A percentile compares a stretch with the other conserved stretches of the same genome.
These are phyloP conservation scores for Nilaparvata lugens DNA, from an alignment of 1,140 invertebrate species.

Conservation along the genomic window DNA sequence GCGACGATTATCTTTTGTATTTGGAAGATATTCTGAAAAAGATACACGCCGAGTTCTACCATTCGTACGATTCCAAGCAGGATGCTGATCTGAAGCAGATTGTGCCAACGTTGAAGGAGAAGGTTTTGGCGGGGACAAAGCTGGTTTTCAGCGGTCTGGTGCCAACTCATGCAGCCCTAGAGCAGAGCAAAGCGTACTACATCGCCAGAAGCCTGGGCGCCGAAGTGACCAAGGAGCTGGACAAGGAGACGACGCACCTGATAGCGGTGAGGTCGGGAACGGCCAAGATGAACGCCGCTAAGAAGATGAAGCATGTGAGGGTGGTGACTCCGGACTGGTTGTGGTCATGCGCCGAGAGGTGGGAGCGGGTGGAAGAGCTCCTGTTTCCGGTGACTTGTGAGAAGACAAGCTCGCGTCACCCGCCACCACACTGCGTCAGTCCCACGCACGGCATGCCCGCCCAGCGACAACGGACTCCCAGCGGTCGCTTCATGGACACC, in stretches of 20 bases:
- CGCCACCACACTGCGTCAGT: conserved; percentile 73
- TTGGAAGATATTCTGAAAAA: conserved; percentile 82
- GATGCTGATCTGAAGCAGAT: conserved; percentile 71
- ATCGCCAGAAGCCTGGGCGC: conserved; percentile 82
- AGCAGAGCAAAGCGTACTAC: conserved; percentile 62
- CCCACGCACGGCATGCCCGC: conserved; percentile 34
- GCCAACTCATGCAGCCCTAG: conserved; percentile 73
- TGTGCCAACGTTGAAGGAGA: conserved; percentile 73
- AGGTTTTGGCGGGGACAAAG: conserved; percentile 68
- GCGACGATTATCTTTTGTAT: conserved; percentile 90
- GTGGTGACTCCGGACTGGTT: conserved; percentile 92
- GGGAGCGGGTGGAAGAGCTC: conserved; percentile 18
- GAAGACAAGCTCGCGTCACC: conserved; percentile 44
- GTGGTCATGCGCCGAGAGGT: conserved; percentile 76
- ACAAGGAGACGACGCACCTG: conserved; percentile 77
- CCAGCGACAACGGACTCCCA: conserved; percentile 29
- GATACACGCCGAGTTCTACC: conserved; percentile 83
- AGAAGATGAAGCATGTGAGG: conserved; percentile 54
- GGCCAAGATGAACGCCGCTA: conserved; percentile 66
- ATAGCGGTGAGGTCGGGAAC: conserved; percentile 83
- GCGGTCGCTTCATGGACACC: conserved; percentile 63
- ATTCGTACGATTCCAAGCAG: conserved; percentile 52
- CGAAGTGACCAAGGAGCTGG: conserved; percentile 61
- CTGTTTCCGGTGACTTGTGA: conserved; percentile 27
- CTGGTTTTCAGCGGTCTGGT: conserved; percentile 91